Evolutionary conservation across 23 tunicate species (phyloP).

Genomic region (Phallusia fumigata): DNA sequence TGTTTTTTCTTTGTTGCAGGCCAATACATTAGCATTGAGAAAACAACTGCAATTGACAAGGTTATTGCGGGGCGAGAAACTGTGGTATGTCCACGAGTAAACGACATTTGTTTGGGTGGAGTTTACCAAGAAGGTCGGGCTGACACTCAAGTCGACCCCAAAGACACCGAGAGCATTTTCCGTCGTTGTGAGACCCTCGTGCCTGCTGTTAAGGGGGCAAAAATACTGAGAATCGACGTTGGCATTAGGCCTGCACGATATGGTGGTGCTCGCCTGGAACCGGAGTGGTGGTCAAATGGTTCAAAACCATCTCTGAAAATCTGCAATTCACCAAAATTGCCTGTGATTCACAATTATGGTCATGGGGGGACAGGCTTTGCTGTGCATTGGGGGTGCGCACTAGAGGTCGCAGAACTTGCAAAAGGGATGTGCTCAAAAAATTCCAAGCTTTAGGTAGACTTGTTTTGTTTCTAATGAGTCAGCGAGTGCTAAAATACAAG

Average conservation of each 20-base stretch:
- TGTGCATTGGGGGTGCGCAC: constrained; percentile 8
- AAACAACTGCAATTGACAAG: background rate
- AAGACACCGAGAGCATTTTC: constrained; percentile 49
- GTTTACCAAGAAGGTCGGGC: constrained; percentile 58
- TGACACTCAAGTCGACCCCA: constrained; percentile 31
- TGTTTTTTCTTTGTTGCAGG: constrained; percentile 13
- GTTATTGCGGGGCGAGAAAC: constrained; percentile 20
- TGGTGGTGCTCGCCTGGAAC: constrained; percentile 3
- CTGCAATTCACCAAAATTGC: background rate
- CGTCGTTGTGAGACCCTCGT: constrained; percentile 35
- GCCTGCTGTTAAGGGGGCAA: constrained; percentile 26
- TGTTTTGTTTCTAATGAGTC: too few relatives aligned
- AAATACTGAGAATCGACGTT: constrained; percentile 22
- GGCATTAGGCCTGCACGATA: background rate
- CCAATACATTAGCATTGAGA: constrained; percentile 42
- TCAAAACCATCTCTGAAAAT: background rate
- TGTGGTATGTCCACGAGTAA: constrained; percentile 42
- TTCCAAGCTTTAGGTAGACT: background rate
- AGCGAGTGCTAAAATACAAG: too few relatives aligned
- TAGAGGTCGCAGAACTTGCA: background rate
- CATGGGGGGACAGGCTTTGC: constrained; percentile 1
- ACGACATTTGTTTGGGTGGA: constrained; percentile 41
- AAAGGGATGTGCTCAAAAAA: background rate
- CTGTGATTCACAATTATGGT: constrained; percentile 9
- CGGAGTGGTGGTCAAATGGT: background rate